Percentiles rank a stretch among this genome's conserved stretches.
These are phyloP conservation scores for Psettodes erumei DNA, from an alignment of 2,113 vertebrate genomes.

Conservation along the genomic window DNA sequence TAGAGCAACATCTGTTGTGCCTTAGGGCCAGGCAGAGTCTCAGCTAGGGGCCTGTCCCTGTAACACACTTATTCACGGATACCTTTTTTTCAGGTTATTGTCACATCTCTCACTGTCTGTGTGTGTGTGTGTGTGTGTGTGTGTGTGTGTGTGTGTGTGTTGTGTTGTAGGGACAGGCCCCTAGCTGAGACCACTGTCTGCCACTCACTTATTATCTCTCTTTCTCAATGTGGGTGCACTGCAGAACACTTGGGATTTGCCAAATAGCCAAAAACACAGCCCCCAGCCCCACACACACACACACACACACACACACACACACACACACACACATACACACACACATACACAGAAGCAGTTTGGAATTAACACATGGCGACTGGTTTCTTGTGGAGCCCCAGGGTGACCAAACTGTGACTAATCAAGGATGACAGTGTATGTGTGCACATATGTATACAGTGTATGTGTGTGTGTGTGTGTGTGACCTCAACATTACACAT, in stretches of 20 bases:
- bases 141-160: neutral
- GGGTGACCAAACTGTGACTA: conserved; percentile 31
- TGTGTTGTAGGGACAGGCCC: conserved; percentile 25
- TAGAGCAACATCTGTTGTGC: conserved; percentile 68
- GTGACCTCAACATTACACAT: neutral
- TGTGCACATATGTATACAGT: neutral
- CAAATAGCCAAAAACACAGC: conserved; percentile 25
- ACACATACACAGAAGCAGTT: conserved; percentile 2
- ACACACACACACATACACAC: neutral
- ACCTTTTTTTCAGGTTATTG: conserved; percentile 31
- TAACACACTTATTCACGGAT: conserved; percentile 11
- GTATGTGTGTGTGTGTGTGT: neutral
- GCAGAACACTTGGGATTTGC: conserved; percentile 33
- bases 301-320: neutral
- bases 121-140: neutral
- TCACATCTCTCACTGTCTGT: conserved; percentile 6
- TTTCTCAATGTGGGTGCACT: conserved; percentile 24
- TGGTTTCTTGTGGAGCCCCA: conserved; percentile 29
- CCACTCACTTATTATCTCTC: conserved; percentile 11
- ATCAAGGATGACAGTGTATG: conserved; percentile 16
- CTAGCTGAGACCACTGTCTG: conserved; percentile 46
- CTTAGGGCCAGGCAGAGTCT: conserved; percentile 37
- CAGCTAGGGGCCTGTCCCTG: conserved; percentile 47
- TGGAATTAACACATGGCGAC: conserved; percentile 39
- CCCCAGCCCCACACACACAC: neutral